Percentiles rank a stretch among this genome's conserved stretches.
Evolutionary conservation across 2,113 vertebrate genomes (phyloP).

Genomic region (Opisthocomus hoazin): DNA sequence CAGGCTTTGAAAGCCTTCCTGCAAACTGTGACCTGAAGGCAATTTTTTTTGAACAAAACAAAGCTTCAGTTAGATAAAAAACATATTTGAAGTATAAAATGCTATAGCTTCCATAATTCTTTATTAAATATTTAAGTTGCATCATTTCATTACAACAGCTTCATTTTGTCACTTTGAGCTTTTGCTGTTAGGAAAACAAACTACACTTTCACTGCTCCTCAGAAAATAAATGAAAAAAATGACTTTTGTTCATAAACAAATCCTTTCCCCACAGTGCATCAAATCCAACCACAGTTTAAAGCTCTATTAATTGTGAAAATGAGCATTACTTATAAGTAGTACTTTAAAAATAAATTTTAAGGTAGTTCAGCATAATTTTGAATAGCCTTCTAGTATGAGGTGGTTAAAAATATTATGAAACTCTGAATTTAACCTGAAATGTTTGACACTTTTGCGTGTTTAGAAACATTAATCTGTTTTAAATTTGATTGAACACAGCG

Average conservation of each 20-base stretch:
- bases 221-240: conserved; percentile 43
- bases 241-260: background rate
- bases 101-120: conserved; percentile 56
- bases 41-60: background rate
- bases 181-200: conserved; percentile 59
- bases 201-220: conserved; percentile 16
- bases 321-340: conserved; percentile 7
- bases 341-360: background rate
- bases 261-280: background rate
- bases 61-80: conserved; percentile 17
- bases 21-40: no score
- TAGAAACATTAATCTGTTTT: background rate
- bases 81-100: conserved; percentile 48
- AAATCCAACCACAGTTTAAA: conserved; percentile 46
- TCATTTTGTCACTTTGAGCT: conserved; percentile 54
- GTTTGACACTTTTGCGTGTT: conserved; percentile 30
- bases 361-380: conserved; percentile 36
- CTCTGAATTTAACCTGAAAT: conserved; percentile 56
- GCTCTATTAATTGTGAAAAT: conserved; percentile 52
- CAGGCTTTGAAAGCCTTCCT: no score
- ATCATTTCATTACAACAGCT: conserved; percentile 67
- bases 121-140: conserved; percentile 72
- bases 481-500: background rate
- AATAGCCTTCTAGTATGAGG: conserved; percentile 2
- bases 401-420: conserved; percentile 28